Base-by-base conservation (phyloP, 2,888 invertebrate genomes). In the Cephus nigrinus region DNA sequence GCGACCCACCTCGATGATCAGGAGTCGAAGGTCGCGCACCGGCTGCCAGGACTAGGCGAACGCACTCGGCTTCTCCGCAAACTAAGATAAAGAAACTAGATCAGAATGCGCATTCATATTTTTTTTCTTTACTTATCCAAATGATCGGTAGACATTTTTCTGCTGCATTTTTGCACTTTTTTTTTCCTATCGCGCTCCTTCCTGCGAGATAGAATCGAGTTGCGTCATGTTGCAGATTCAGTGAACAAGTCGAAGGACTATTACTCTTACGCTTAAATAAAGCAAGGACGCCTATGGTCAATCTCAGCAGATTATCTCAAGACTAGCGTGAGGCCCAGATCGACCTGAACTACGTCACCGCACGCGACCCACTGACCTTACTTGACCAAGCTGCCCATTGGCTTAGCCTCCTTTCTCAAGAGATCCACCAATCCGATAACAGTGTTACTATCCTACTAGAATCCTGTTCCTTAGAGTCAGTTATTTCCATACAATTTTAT, bases 1-100 rank as follows among this genome's bases (percentile, higher is more conserved):
- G 98, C 87, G 96, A 98, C 30, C 99, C 99, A 32, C 98, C 98
- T 90, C 98, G 97, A 83, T 97, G 96, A 92, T 99, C 99, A 0
- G 98, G 95, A 0, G 96, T 96, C 23, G 97, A 96, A 11, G 98
- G 95, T 85, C 96, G 95, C 0, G 98, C 98, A 5, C 98, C 98
- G 1, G 96, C 95, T 3, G 96, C 95, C 84, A 98, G 92, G 73
- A 99, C 95, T 1, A 97, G 94, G 71, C 98, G 95, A 81, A 98
- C 92, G 31, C 98, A 96, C 80, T 97, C 97, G 74, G 97, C 95
- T 91, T 98, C 98, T 0, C 98, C 98, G 89, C 98, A 98, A 15
- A 99, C 98, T 98, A 90, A 9, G 23, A 55, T 23, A 55, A 0
- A 55, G 40, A 55, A 55, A 55, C 15, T 55, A 23, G 40, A 55